Conservation (phyloP, 2,888 invertebrate species). For the Petrolisthes cinctipes region DNA sequence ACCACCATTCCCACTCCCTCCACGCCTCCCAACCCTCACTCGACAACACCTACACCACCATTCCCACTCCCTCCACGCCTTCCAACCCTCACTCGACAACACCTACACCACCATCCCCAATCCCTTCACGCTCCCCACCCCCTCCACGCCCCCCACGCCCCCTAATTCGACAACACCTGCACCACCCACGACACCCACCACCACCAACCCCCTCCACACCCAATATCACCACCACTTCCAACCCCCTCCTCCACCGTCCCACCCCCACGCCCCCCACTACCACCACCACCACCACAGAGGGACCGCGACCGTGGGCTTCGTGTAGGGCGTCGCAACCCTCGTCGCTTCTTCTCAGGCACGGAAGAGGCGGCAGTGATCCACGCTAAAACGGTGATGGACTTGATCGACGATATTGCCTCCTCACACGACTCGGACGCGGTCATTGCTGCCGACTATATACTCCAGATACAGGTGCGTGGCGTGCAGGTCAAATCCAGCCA, state of each 20-base stretch:
- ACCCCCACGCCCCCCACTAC: constrained; percentile 8
- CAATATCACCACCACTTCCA: not conserved
- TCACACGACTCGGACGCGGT: constrained; percentile 44
- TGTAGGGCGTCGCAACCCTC: constrained; percentile 38
- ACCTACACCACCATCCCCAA: not conserved
- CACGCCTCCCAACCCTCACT: not conserved
- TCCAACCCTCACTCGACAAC: not conserved
- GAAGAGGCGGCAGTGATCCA: constrained; percentile 52
- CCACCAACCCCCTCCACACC: not conserved
- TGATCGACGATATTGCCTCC: constrained; percentile 54
- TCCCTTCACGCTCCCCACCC: not conserved
- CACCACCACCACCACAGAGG: constrained; percentile 40
- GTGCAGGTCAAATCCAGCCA: constrained; percentile 46
- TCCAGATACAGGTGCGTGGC: constrained; percentile 58
- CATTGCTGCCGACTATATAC: constrained; percentile 52
- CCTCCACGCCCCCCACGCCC: not conserved
- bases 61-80: not conserved
- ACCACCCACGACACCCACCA: not conserved
- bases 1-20: not conserved
- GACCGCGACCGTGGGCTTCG: constrained; percentile 51
- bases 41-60: not conserved
- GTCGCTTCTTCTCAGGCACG: constrained; percentile 47
- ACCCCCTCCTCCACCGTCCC: not conserved
- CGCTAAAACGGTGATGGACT: constrained; percentile 56
- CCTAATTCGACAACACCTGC: not conserved